Base-by-base conservation (phyloP, 2,888 invertebrate genomes). In the Drosophila ustulata region DNA sequence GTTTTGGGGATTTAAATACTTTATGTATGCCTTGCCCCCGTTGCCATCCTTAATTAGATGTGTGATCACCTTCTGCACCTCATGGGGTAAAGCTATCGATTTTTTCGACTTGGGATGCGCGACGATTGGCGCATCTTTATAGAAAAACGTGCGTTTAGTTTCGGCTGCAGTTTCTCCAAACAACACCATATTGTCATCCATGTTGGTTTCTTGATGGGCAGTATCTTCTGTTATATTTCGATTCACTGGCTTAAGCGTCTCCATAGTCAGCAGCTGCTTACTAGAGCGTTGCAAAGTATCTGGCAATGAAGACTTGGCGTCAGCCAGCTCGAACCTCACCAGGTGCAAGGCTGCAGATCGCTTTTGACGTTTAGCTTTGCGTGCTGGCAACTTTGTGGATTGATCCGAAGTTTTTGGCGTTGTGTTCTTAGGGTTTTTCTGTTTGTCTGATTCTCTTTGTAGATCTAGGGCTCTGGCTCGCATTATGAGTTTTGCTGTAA, bases 321-420 rank as follows among this genome's bases (percentile, higher is more conserved):
- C 92, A 0, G 87, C 65, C 28, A 92, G n/a, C 66, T 92, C 92
- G 57, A 92, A 92, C 67, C 90, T 90, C 8, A 92, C 78, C 63
- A 91, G 75, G 30, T 90, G 78, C 3, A 83, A 80, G 4, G 75
- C 63, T 3, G 71, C 75, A 0, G 82, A 83, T 25, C 89, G 75
- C 47, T 78, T 79, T 4, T 70, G 26, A 9, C 89, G 79, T 39
- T 77, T 89, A 0, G 67, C 30, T 34, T 86, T 80, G 8, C 81
- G 85, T 37, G 34, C 70, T 7, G 71, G 28, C 8, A 68, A 26
- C 25, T 69, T 58, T 2, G 65, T 26, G 1, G 55, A 30, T 34
- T 75, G 18, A 4, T 59, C 32, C 56, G 53, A 32, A 4, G 26
- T 25, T 4, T 46, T 23, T 7, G 43, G 7, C 8, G 39, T 0